Percentiles rank a stretch among this genome's conserved stretches.
Conservation (phyloP, 2,888 invertebrate genomes). For the Lycaena phlaeas region DNA sequence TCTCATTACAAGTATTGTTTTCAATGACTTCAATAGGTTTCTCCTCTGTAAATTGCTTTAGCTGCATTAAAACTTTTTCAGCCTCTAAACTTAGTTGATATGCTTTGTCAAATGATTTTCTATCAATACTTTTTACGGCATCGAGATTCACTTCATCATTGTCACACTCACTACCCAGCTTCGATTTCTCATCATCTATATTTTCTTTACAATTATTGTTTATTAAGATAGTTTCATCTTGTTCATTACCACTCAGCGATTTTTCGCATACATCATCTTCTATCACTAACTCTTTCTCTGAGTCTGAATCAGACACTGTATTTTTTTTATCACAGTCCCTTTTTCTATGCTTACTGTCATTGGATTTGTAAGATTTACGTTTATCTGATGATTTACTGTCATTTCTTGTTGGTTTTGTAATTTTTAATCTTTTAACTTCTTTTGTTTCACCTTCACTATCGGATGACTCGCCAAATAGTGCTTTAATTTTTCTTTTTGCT, state of each 20-base stretch:
- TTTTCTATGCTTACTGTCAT: neutral
- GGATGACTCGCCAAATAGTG: conserved; percentile 66
- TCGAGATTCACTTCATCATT: neutral
- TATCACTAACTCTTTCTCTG: conserved; percentile 8
- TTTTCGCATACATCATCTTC: conserved; percentile 4
- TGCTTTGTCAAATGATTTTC: conserved; percentile 42
- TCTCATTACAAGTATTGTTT: conserved; percentile 9
- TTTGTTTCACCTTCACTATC: conserved; percentile 45
- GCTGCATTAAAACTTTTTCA: conserved; percentile 31
- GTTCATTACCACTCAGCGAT: conserved; percentile 3
- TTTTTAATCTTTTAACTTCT: conserved; percentile 33
- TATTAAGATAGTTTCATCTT: conserved; percentile 9
- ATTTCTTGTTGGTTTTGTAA: conserved; percentile 19
- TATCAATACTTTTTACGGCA: conserved; percentile 22
- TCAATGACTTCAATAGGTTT: conserved; percentile 30
- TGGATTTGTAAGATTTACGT: conserved; percentile 1
- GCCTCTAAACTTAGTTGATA: conserved; percentile 41
- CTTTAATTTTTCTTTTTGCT: conserved; percentile 59
- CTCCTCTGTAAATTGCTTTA: conserved; percentile 43
- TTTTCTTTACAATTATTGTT: conserved; percentile 13
- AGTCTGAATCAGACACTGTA: neutral
- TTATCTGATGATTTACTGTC: conserved; percentile 16
- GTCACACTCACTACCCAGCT: conserved; percentile 1
- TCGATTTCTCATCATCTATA: conserved; percentile 1
- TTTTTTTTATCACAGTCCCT: conserved; percentile 14